Evolutionary conservation across 2,888 invertebrate species (phyloP).

Genomic region (Dolichomitus sp.): DNA sequence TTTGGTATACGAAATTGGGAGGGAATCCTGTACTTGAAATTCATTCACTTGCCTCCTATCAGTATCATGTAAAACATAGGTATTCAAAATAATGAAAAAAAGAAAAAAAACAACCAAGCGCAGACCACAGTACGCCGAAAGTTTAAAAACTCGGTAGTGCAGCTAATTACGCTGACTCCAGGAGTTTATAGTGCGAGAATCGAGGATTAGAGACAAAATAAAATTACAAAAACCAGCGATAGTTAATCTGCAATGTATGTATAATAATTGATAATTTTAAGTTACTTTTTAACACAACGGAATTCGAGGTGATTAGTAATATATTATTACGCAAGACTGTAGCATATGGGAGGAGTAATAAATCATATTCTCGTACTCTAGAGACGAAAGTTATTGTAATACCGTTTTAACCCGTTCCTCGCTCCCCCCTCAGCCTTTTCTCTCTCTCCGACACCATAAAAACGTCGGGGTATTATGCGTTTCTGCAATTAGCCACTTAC

Average conservation of each 20-base stretch:
- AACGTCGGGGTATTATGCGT: constrained; percentile 16
- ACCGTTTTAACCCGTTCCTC: constrained; percentile 9
- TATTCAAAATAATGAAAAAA: constrained; percentile 26
- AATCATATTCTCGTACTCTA: constrained; percentile 72
- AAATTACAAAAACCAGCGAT: constrained; percentile 25
- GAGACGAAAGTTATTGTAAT: constrained; percentile 52
- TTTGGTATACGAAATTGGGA: constrained; percentile 38
- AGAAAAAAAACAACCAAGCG: neutral
- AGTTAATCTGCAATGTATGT: constrained; percentile 60
- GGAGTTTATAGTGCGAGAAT: constrained; percentile 9
- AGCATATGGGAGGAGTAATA: constrained; percentile 69
- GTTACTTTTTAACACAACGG: constrained; percentile 53
- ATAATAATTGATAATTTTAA: constrained; percentile 57
- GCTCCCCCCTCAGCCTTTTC: neutral
- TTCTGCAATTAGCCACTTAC: constrained; percentile 31
- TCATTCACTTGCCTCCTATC: constrained; percentile 33
- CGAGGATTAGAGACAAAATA: neutral
- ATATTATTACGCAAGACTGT: constrained; percentile 66
- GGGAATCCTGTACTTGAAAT: constrained; percentile 11
- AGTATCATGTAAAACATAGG: constrained; percentile 52
- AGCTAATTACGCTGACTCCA: constrained; percentile 1
- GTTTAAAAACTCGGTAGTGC: constrained; percentile 3
- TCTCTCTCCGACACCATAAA: neutral
- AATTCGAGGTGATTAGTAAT: constrained; percentile 59
- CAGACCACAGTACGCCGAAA: constrained; percentile 21